These are phyloP conservation scores for Pollenia angustigena DNA, from an alignment of 2,888 invertebrate species.

Conservation along the genomic window DNA sequence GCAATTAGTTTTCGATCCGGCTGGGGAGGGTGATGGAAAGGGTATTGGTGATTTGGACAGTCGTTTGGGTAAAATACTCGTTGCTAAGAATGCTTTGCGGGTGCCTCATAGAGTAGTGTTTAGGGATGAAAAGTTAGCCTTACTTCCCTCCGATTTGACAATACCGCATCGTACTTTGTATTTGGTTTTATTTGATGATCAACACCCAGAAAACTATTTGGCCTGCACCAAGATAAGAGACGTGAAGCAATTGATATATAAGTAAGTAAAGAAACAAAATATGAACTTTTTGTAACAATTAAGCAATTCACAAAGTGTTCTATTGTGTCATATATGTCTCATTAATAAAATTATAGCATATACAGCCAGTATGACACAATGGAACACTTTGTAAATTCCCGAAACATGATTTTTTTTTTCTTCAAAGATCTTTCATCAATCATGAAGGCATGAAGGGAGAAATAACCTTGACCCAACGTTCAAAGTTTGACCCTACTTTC, in stretches of 20 bases:
- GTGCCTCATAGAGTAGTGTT: slow-evolving; percentile 85
- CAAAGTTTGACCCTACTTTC: slow-evolving; percentile 93
- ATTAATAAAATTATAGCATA: too few relatives aligned
- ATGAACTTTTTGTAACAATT: neutral
- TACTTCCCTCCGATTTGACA: slow-evolving; percentile 89
- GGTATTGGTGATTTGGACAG: slow-evolving; percentile 92
- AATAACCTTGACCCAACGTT: slow-evolving; percentile 90
- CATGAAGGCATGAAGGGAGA: slow-evolving; percentile 92
- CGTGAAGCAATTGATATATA: slow-evolving; percentile 87
- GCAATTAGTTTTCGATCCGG: slow-evolving; percentile 93
- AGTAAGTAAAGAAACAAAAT: slow-evolving; percentile 85
- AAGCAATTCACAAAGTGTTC: neutral
- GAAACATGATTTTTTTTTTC: neutral
- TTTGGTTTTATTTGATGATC: slow-evolving; percentile 91
- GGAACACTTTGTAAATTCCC: neutral
- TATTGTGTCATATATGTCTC: too few relatives aligned
- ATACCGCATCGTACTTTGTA: slow-evolving; percentile 91
- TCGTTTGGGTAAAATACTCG: slow-evolving; percentile 90
- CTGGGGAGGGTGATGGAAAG: slow-evolving; percentile 88
- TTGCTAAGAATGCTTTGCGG: slow-evolving; percentile 88
- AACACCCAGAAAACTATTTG: slow-evolving; percentile 90
- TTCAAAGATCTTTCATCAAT: slow-evolving; percentile 87
- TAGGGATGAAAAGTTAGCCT: slow-evolving; percentile 89
- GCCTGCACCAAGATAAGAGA: slow-evolving; percentile 93
- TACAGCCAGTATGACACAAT: too few relatives aligned